Evolutionary conservation across 2,113 vertebrate genomes (phyloP).

Genomic region (Oreochromis spilurus): DNA sequence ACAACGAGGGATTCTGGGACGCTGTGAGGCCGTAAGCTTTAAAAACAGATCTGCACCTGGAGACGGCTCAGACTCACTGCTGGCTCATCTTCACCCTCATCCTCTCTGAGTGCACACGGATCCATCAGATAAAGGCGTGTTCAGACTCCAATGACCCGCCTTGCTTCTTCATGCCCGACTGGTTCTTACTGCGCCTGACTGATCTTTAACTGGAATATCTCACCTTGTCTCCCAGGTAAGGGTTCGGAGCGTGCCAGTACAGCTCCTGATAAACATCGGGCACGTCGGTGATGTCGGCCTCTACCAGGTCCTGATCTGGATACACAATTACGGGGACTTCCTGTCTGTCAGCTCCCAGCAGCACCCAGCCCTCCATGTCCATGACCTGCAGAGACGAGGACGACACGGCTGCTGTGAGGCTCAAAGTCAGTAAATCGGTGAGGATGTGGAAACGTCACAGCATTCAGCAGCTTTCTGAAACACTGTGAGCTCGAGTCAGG

Average conservation of each 20-base stretch:
- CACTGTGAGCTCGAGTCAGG: neutral
- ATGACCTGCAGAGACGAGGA: slow-evolving; percentile 69
- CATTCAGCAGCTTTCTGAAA: neutral
- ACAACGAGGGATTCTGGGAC: neutral
- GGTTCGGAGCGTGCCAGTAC: slow-evolving; percentile 85
- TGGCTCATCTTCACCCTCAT: neutral
- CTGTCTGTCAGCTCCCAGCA: slow-evolving; percentile 83
- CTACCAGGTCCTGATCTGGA: slow-evolving; percentile 71
- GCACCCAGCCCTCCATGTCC: slow-evolving; percentile 85
- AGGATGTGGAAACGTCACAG: neutral
- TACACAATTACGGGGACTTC: slow-evolving; percentile 72
- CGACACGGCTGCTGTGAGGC: neutral
- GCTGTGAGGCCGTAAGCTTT: neutral
- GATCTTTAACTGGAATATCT: neutral
- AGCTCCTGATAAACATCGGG: slow-evolving; percentile 87
- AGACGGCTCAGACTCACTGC: neutral
- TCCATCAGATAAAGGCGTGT: neutral
- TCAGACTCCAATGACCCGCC: neutral
- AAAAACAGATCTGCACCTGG: neutral
- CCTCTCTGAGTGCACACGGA: neutral
- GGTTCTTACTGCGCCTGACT: neutral
- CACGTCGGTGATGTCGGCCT: slow-evolving; percentile 78
- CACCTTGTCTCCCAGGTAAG: slow-evolving; percentile 90
- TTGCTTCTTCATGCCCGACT: neutral
- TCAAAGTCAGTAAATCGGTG: neutral